phyloP scores from a whole-genome alignment of 2,888 invertebrate genomes.

The Phyllotreta striolata region DNA sequence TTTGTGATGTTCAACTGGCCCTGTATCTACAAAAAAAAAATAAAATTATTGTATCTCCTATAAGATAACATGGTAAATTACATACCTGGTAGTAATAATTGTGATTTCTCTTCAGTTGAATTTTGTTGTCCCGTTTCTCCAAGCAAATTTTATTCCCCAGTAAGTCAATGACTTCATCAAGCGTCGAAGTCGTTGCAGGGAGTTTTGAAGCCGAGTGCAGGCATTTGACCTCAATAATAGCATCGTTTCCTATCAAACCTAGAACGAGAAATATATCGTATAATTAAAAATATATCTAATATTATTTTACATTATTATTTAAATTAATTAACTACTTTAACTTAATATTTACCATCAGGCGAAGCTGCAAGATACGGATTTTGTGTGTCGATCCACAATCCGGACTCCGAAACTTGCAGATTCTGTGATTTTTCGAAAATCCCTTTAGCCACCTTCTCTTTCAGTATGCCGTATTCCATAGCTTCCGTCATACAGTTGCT shows the following conservation, averaged over 20 bases:
- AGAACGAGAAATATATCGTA: conserved; percentile 1
- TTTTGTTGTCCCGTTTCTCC: background rate
- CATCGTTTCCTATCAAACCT: conserved; percentile 8
- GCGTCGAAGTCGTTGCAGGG: no score
- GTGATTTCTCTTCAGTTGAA: conserved; percentile 17
- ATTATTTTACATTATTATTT: background rate
- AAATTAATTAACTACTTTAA: background rate
- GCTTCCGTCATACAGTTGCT: conserved; percentile 31
- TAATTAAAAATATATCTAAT: background rate
- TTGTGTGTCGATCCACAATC: conserved; percentile 16
- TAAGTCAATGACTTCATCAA: conserved; percentile 8
- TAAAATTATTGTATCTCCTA: no score
- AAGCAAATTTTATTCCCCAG: conserved; percentile 21
- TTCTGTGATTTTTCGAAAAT: conserved; percentile 3
- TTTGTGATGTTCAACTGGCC: no score
- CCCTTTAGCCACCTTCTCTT: conserved; percentile 28
- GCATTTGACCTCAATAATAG: conserved; percentile 16
- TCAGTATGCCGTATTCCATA: conserved; percentile 34
- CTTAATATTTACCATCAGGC: conserved; percentile 4
- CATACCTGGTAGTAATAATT: conserved; percentile 23
- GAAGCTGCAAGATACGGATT: conserved; percentile 4
- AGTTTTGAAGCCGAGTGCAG: conserved; percentile 13
- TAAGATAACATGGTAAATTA: no score
- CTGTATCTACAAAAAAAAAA: no score
- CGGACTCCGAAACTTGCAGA: conserved; percentile 2